Base-by-base conservation (phyloP, 2,113 vertebrate species). In the Orycteropus afer region DNA sequence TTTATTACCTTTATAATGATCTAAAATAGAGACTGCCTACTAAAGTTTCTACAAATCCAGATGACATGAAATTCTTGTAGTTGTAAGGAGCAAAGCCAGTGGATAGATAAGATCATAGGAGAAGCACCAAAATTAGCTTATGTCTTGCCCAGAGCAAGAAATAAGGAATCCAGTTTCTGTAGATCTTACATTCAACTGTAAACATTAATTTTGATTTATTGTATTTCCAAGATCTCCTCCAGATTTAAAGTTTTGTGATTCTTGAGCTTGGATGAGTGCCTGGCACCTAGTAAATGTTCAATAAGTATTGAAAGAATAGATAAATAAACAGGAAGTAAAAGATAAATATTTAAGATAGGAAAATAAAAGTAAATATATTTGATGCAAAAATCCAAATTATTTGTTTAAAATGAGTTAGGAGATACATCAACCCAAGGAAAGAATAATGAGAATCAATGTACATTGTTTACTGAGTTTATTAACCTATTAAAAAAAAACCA, bases 291-390 rank as follows among this genome's bases (percentile, higher is more conserved):
- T n/a, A n/a, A n/a, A n/a, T n/a, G n/a, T n/a, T n/a, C n/a, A n/a
- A n/a, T n/a, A n/a, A n/a, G n/a, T n/a, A n/a, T n/a, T n/a, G 32
- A 93, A 95, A 92, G 55, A 85, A 87, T 87, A 94, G 93, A 40
- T 93, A 40, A 91, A 17, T 90, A 85, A 89, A 91, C 23, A 76
- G 34, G 69, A 87, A 92, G 37, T 86, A 94, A 57, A 20, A 90
- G 1, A 80, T 25, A 82, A 91, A 51, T 51, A n/a, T 51, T 51
- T 51, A 51, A 93, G 59, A 81, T 51, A 94, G 69, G 37, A 91
- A 95, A 96, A 93, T 79, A 25, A 40, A 89, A 81, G 20, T 78
- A 86, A 89, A 63, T 67, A 65, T 55, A 78, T 87, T 14, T 61
- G 61, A 32, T 63, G 1, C 79, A 91, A 88, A 87, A 95, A 67